phyloP scores from a whole-genome alignment of 2,113 vertebrate genomes.

The Chelonoidis abingdonii region DNA sequence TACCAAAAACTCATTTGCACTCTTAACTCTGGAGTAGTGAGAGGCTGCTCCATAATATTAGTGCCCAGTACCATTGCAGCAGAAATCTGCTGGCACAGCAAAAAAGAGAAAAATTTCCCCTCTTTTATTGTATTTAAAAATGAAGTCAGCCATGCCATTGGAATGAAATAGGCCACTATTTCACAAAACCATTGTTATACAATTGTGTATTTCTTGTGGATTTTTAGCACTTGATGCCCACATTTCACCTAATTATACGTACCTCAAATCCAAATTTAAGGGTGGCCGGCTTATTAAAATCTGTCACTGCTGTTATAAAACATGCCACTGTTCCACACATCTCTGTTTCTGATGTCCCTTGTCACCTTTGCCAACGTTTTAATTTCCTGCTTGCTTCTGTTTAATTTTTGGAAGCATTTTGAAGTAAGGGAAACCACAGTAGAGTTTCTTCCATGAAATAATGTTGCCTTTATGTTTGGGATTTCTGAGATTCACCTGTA shows the following conservation, averaged over 20 bases:
- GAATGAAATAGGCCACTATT: neutral
- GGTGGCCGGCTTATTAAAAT: constrained; percentile 61
- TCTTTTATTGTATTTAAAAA: constrained; percentile 17
- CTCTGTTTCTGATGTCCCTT: constrained; percentile 16
- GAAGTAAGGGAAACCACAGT: neutral
- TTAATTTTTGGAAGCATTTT: neutral
- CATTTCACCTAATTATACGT: constrained; percentile 56
- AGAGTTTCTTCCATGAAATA: fast-evolving
- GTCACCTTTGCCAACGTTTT: neutral
- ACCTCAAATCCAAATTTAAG: constrained; percentile 57
- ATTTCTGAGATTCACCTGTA: neutral
- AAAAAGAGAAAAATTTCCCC: constrained; percentile 9
- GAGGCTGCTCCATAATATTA: neutral
- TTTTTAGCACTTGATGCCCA: constrained; percentile 63
- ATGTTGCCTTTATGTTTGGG: neutral
- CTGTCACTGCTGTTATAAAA: constrained; percentile 58
- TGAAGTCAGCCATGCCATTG: constrained; percentile 27
- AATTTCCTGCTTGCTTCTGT: neutral
- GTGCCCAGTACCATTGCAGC: neutral
- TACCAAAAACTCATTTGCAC: neutral
- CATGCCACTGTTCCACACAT: constrained; percentile 15
- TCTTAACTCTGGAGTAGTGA: neutral
- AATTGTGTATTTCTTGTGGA: constrained; percentile 63
- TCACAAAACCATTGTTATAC: constrained; percentile 2
- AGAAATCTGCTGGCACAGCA: neutral